Percentiles rank a stretch among this genome's conserved stretches.
These are phyloP conservation scores for Sycophaga agraensis DNA, from an alignment of 1,140 invertebrate species.

Conservation along the genomic window DNA sequence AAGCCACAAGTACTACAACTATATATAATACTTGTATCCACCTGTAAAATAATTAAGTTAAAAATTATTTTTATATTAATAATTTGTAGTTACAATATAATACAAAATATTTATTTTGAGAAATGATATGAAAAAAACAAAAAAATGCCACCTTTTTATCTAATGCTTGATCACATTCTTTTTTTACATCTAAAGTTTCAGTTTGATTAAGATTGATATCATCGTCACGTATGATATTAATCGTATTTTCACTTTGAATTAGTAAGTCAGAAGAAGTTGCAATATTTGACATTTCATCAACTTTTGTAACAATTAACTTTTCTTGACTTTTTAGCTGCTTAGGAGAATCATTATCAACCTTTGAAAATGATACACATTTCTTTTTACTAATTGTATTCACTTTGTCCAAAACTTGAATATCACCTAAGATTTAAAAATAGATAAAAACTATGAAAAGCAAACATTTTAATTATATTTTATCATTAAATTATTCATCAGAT, in stretches of 20 bases:
- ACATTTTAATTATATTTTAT: constrained; percentile 13
- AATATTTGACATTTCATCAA: constrained; percentile 40
- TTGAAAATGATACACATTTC: constrained; percentile 1
- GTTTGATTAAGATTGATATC: constrained; percentile 39
- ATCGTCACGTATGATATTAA: constrained; percentile 41
- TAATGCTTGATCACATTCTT: constrained; percentile 45
- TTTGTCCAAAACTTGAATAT: constrained; percentile 47
- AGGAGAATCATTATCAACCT: constrained; percentile 4
- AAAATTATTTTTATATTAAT: not conserved
- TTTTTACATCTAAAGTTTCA: constrained; percentile 44
- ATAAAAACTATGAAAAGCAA: not conserved
- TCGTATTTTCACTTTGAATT: constrained; percentile 32
- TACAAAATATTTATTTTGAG: not conserved
- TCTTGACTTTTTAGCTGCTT: not conserved
- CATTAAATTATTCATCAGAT: not conserved
- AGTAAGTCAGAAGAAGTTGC: constrained; percentile 36
- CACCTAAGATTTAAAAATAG: constrained; percentile 38
- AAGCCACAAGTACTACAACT: constrained; percentile 66
- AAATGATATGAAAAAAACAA: no score
- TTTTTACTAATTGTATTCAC: constrained; percentile 21
- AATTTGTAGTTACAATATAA: not conserved
- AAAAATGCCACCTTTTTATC: constrained; percentile 12
- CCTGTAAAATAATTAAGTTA: not conserved
- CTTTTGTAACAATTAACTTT: not conserved
- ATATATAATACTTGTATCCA: constrained; percentile 48